Percentiles rank a stretch among this genome's conserved stretches.
Evolutionary conservation across 2,797 vertebrate species (phyloP).

Genomic region (Catharus ustulatus): DNA sequence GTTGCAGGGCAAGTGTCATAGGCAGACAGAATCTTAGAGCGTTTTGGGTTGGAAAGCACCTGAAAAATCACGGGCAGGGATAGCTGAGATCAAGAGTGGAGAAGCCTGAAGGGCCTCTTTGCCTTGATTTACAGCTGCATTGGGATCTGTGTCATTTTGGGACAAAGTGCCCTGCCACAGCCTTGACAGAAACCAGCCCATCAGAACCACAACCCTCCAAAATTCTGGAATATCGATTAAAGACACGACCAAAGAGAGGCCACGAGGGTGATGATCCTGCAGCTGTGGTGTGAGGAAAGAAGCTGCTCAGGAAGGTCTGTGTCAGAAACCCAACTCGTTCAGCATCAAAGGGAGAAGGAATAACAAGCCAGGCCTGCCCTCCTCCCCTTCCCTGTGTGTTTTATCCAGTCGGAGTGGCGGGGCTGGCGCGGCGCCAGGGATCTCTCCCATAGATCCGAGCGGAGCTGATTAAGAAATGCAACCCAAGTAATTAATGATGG

Average conservation of each 20-base stretch:
- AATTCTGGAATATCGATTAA: neutral
- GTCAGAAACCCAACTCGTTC: neutral
- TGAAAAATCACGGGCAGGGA: neutral
- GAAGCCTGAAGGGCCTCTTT: neutral
- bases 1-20: neutral
- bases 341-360: slow-evolving; percentile 49
- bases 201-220: neutral
- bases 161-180: neutral
- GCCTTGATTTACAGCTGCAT: neutral
- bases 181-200: rapidly evolving
- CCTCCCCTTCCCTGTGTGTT: slow-evolving; percentile 27
- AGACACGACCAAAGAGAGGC: neutral
- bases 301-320: neutral
- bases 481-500: slow-evolving; percentile 58
- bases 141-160: neutral
- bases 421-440: neutral
- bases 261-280: rapidly evolving
- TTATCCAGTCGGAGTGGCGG: neutral
- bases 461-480: slow-evolving; percentile 40
- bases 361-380: neutral
- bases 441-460: neutral
- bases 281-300: neutral
- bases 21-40: neutral
- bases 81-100: neutral
- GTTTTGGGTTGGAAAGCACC: neutral